Evolutionary conservation across 1,140 invertebrate genomes (phyloP), one percentile per base, ranked within the genome.

Genomic region (Fopius arisanus): DNA sequence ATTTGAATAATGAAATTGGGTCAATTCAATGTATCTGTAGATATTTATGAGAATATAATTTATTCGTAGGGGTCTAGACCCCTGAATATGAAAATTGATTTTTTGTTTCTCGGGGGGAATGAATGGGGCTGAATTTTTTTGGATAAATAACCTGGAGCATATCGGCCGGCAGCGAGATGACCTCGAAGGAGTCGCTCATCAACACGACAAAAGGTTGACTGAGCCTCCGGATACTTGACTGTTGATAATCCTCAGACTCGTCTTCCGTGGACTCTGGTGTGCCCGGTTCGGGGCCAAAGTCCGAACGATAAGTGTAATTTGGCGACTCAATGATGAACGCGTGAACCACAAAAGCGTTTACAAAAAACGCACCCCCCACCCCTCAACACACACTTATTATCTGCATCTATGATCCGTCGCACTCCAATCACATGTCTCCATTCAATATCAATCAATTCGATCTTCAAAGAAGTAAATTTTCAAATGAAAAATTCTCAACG

Each of bases 111-210:
- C n/a, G n/a, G n/a, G n/a, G n/a, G n/a, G n/a, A n/a, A n/a, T n/a
- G n/a, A n/a, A n/a, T n/a, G n/a, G n/a, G n/a, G n/a, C n/a, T n/a
- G n/a, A n/a, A n/a, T n/a, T n/a, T n/a, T n/a, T n/a, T n/a, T n/a
- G n/a, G n/a, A n/a, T n/a, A n/a, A 51, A 68, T 23, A 70, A 88
- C 87, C 87, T 88, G 87, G 79, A 88, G 79, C 85, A 88, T 88
- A 51, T 88, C 87, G 78, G 84, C 85, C 80, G 87, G 86, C 80
- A 88, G 79, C 75, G 87, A 88, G 77, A 88, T 88, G 48, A 88
- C 86, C 67, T 88, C 87, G 41, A 88, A 88, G 29, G 87, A 88
- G 79, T 88, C 84, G 78, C 86, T 88, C 87, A 88, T 88, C 83
- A 88, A 87, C 82, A 88, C 85, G 77, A 88, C 83, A 70, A 88